These are phyloP conservation scores for Podiceps cristatus DNA, from an alignment of 2,113 vertebrate species.

Conservation along the genomic window DNA sequence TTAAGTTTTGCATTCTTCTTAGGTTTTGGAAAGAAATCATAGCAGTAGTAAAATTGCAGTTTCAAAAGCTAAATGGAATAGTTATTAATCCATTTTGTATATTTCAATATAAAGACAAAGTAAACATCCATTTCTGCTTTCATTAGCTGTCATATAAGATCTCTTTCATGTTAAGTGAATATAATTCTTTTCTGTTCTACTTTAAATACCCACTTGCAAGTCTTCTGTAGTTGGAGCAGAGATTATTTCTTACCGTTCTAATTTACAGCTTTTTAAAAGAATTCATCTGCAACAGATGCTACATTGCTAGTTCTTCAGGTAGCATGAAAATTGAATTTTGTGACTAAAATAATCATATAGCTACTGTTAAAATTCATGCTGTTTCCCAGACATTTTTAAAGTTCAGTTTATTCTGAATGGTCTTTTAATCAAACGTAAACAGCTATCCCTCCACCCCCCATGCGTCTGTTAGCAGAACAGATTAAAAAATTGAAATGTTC, in stretches of 20 bases:
- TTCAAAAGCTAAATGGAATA: neutral
- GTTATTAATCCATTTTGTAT: neutral
- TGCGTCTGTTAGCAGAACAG: neutral
- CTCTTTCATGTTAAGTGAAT: neutral
- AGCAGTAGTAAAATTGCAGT: neutral
- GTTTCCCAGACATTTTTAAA: neutral
- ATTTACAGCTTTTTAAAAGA: neutral
- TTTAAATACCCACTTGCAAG: neutral
- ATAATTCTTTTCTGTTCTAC: neutral
- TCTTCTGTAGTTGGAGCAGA: neutral
- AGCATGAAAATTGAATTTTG: neutral
- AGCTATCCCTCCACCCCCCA: neutral
- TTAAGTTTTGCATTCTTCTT: conserved; percentile 3
- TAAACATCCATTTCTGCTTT: conserved; percentile 2
- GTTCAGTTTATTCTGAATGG: neutral
- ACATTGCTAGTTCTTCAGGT: neutral
- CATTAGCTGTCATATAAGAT: neutral
- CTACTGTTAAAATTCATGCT: neutral
- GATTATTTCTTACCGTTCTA: neutral
- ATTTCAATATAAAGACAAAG: neutral
- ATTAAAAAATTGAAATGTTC: neutral
- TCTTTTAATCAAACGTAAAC: neutral
- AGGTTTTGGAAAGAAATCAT: conserved; percentile 3
- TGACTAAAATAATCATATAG: neutral
- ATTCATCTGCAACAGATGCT: neutral